These are phyloP conservation scores for Trogon melanurus DNA, from an alignment of 2,113 vertebrate genomes.

Conservation along the genomic window DNA sequence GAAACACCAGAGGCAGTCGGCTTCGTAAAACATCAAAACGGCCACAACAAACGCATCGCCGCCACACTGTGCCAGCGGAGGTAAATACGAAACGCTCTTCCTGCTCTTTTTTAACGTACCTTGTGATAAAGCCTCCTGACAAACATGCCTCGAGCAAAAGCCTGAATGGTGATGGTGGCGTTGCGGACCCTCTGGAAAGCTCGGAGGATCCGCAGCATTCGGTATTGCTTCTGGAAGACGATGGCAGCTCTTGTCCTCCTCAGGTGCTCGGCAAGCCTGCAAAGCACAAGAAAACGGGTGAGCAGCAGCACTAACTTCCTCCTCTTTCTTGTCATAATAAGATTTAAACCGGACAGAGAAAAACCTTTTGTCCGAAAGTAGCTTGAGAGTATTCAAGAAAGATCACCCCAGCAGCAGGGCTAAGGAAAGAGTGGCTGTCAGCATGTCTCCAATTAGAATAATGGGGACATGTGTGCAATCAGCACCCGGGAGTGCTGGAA, in stretches of 20 bases:
- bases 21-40: background rate
- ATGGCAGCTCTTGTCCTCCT: conserved; percentile 83
- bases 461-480: background rate
- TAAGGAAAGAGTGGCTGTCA: background rate
- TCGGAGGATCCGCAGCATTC: conserved; percentile 82
- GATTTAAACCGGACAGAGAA: background rate
- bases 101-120: conserved; percentile 63
- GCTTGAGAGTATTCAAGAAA: background rate
- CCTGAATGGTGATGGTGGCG: conserved; percentile 86
- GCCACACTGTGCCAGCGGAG: accelerated
- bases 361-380: background rate
- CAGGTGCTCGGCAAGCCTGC: conserved; percentile 82
- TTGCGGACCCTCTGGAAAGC: conserved; percentile 72
- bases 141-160: conserved; percentile 87
- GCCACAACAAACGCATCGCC: accelerated
- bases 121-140: conserved; percentile 83
- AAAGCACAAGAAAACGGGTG: background rate
- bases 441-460: background rate
- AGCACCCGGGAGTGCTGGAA: background rate
- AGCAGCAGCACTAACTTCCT: background rate
- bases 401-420: background rate
- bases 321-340: background rate
- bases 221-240: conserved; percentile 88
- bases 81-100: background rate
- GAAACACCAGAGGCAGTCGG: background rate